phyloP scores from a whole-genome alignment of 2,888 invertebrate genomes.

The Ophion ellenae region DNA sequence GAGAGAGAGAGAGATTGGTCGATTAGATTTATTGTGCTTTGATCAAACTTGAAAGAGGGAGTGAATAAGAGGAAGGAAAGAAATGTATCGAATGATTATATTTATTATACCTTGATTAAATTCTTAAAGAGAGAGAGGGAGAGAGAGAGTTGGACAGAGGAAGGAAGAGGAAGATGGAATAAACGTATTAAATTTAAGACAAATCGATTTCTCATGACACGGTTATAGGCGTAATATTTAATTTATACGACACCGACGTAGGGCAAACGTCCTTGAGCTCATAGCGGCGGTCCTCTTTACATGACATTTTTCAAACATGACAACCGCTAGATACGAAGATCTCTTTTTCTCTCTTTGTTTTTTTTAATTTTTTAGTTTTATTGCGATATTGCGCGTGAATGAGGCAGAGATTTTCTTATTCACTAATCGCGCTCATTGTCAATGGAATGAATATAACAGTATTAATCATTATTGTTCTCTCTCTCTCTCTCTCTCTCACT shows the following conservation, averaged over 20 bases:
- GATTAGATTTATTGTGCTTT: neutral
- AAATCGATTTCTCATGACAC: neutral
- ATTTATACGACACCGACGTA: neutral
- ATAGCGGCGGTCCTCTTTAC: neutral
- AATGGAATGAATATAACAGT: neutral
- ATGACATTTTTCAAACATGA: conserved; percentile 32
- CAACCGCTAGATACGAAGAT: neutral
- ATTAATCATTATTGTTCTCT: neutral
- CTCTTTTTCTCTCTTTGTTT: neutral
- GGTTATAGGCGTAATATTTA: neutral
- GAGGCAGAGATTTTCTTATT: neutral
- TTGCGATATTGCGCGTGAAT: neutral
- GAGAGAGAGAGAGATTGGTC: neutral
- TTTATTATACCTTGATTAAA: conserved; percentile 8
- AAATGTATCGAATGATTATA: neutral
- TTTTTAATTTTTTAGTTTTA: neutral
- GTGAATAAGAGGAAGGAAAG: neutral
- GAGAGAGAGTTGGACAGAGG: neutral
- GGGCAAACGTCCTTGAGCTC: neutral
- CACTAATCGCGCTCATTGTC: neutral
- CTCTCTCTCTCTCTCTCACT: neutral
- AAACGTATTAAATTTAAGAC: neutral
- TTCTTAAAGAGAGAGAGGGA: neutral
- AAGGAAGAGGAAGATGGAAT: neutral
- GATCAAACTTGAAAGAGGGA: no score